Conservation (phyloP, 2,888 invertebrate genomes). For the Latheticus oryzae region DNA sequence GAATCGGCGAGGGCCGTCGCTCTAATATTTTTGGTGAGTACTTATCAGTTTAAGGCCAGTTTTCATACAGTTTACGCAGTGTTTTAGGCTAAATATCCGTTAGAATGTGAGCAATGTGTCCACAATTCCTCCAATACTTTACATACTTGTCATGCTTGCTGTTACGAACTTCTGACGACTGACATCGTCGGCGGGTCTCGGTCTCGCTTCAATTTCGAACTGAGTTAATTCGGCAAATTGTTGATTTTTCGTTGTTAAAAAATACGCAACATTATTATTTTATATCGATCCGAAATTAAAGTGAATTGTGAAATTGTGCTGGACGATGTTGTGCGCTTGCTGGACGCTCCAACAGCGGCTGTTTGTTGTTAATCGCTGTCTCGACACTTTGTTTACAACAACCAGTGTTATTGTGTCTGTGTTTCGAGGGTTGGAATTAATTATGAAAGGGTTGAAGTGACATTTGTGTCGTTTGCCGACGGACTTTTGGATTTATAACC, state of each 20-base stretch:
- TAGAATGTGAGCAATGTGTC: slow-evolving; percentile 81
- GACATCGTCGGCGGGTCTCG: slow-evolving; percentile 63
- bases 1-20: slow-evolving; percentile 73
- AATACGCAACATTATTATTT: slow-evolving; percentile 43
- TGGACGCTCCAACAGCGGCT: slow-evolving; percentile 11
- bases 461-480: slow-evolving; percentile 18
- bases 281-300: slow-evolving; percentile 45
- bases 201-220: slow-evolving; percentile 60
- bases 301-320: slow-evolving; percentile 33
- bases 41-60: slow-evolving; percentile 69
- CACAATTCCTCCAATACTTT: slow-evolving; percentile 81
- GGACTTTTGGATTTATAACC: slow-evolving; percentile 33
- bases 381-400: slow-evolving; percentile 36
- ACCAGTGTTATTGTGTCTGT: slow-evolving; percentile 27
- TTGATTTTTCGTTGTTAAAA: slow-evolving; percentile 16
- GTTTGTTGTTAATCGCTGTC: slow-evolving; percentile 20
- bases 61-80: slow-evolving; percentile 73
- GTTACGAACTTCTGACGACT: slow-evolving; percentile 67
- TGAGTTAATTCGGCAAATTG: slow-evolving; percentile 37
- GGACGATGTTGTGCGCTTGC: slow-evolving; percentile 33
- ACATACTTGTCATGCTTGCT: slow-evolving; percentile 82
- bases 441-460: slow-evolving; percentile 13
- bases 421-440: slow-evolving; percentile 11
- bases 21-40: slow-evolving; percentile 81
- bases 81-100: slow-evolving; percentile 73